A percentile compares a stretch with the other conserved stretches of the same genome.
Evolutionary conservation across 1,140 invertebrate species (phyloP).

Genomic region (Drosophila pruinosa): DNA sequence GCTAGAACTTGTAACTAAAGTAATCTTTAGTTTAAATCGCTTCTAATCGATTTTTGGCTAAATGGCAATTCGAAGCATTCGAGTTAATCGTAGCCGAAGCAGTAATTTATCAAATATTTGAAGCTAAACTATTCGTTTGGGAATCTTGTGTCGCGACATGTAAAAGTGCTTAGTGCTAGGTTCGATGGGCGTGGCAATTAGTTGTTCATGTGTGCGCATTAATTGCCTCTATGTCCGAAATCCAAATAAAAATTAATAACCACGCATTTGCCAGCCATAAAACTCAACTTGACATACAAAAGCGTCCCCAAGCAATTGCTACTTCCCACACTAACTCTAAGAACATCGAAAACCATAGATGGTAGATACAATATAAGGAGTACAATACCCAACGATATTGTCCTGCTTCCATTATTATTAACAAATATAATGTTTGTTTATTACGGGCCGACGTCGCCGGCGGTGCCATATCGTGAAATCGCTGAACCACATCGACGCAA

Average conservation of each 20-base stretch:
- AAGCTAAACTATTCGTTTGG: neutral
- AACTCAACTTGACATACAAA: neutral
- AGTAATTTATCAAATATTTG: neutral
- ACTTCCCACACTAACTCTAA: slow-evolving; percentile 48
- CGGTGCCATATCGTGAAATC: slow-evolving; percentile 66
- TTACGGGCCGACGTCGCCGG: slow-evolving; percentile 31
- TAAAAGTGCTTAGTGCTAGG: slow-evolving; percentile 24
- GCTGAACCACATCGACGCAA: slow-evolving; percentile 60
- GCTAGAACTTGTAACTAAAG: neutral
- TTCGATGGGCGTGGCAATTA: slow-evolving; percentile 47
- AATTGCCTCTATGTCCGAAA: slow-evolving; percentile 41
- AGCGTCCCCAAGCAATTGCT: slow-evolving; percentile 26
- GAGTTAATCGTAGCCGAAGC: neutral
- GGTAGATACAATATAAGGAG: neutral
- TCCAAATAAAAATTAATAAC: slow-evolving; percentile 62
- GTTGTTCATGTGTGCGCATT: slow-evolving; percentile 45
- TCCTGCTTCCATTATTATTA: slow-evolving; percentile 54
- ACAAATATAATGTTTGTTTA: slow-evolving; percentile 70
- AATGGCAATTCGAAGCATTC: neutral
- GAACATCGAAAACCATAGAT: neutral
- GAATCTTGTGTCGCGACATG: neutral
- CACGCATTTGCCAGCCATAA: slow-evolving; percentile 16
- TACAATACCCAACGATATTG: neutral
- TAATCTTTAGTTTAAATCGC: neutral
- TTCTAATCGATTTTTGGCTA: neutral